Evolutionary conservation across 2,113 vertebrate species (phyloP).

Genomic region (Indri indri): DNA sequence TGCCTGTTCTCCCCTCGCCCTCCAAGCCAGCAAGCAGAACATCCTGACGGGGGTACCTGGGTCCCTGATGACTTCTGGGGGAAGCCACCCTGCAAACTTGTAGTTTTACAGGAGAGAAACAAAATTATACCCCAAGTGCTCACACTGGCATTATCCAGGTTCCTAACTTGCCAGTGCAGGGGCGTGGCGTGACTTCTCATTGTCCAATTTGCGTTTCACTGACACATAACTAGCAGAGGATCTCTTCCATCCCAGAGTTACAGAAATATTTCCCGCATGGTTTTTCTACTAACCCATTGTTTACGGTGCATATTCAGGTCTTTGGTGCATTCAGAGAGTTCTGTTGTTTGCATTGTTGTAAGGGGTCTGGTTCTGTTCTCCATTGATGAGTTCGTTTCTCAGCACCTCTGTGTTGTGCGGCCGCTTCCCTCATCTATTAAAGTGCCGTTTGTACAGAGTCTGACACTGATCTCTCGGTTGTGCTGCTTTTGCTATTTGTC

Average conservation of each 20-base stretch:
- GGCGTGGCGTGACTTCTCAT: not conserved
- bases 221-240: not conserved
- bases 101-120: not conserved
- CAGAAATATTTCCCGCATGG: not conserved
- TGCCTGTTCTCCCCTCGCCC: not conserved
- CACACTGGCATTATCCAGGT: not conserved
- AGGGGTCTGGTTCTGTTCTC: not conserved
- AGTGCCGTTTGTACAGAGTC: no score
- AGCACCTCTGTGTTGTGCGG: not conserved
- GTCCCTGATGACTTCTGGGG: not conserved
- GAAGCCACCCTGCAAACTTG: not conserved
- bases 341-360: not conserved
- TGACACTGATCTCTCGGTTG: not conserved
- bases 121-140: not conserved
- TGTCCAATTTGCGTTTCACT: not conserved
- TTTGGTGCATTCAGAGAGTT: not conserved
- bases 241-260: not conserved
- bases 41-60: not conserved
- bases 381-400: not conserved
- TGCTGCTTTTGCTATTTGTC: not conserved
- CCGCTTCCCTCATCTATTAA: not conserved
- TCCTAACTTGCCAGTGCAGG: not conserved
- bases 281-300: not conserved
- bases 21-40: not conserved
- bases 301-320: not conserved